Conservation (phyloP, 2,113 vertebrate species). For the Cercocebus atys region DNA sequence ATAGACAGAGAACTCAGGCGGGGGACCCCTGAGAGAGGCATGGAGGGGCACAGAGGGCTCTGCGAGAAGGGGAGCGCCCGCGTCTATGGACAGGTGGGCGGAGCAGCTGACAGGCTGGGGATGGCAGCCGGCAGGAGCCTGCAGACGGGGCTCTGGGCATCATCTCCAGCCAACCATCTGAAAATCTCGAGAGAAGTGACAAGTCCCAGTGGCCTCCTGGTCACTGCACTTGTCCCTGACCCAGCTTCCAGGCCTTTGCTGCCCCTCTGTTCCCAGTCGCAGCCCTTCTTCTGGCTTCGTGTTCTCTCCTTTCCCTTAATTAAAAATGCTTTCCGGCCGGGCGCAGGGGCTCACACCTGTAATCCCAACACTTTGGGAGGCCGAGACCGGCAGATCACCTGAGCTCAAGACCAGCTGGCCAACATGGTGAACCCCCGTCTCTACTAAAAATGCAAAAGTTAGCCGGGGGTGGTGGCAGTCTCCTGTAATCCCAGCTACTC, state of each 20-base stretch:
- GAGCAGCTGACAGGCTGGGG: neutral
- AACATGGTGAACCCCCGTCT: no score
- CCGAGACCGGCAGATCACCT: no score
- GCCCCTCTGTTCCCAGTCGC: accelerated
- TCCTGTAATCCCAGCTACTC: no score
- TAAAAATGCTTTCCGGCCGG: neutral
- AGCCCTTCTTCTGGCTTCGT: accelerated
- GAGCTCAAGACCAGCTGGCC: no score
- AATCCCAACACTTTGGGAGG: no score
- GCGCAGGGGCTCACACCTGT: no score
- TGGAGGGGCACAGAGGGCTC: no score
- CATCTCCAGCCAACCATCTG: neutral
- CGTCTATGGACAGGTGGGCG: accelerated
- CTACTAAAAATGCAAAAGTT: no score
- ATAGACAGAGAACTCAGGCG: neutral
- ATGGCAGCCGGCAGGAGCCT: neutral
- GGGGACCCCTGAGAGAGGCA: neutral
- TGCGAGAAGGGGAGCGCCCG: neutral
- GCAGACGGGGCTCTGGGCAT: neutral
- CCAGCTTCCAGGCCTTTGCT: no score
- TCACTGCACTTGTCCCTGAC: neutral
- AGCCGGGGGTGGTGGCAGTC: no score
- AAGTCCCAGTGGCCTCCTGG: neutral
- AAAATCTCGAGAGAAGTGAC: no score
- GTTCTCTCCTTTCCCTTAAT: neutral